Evolutionary conservation across 1,140 invertebrate species (phyloP), one percentile per base, ranked within the genome.

Genomic region (Doryteuthis pealeii): DNA sequence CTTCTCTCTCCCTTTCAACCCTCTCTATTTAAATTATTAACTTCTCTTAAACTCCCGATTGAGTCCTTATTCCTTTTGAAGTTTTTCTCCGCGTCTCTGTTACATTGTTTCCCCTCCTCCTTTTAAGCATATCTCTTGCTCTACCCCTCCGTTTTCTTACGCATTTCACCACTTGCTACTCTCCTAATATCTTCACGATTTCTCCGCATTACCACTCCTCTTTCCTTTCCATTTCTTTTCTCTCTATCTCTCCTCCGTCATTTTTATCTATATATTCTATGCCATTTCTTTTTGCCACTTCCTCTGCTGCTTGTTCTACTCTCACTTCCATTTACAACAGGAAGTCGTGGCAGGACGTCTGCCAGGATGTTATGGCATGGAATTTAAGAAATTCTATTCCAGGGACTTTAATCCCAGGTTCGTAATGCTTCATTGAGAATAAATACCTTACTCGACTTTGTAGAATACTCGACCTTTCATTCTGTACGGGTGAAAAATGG

Each of bases 331-430:
- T 15, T 49, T 49, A 15, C 1, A 12, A 49, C 45, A 15, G 45
- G 45, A 22, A 15, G 22, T 12, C 12, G 12, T 15, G 12, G 22
- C n/a, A n/a, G n/a, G n/a, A n/a, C n/a, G 1, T 32, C 32, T n/a
- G 49, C 30, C 40, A 45, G 26, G 30, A 49, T 49, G 43, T 43
- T 22, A 66, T 66, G 65, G 74, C 72, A 35, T 70, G 85, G 79
- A 86, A 85, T 77, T 75, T 86, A 65, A 83, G 82, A 74, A 85
- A 83, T 62, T 28, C 83, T n/a, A n/a, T 4, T 85, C 85, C 66
- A 81, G 84, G 77, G 83, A 85, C 74, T 85, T 86, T 71, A 86
- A 86, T 75, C 84, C 85, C 14, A 85, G 85, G 85, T 86, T 77
- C 72, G 45, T 49, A 49, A 18, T 10, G 22, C 45, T 49, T n/a